phyloP scores from a whole-genome alignment of 2,888 invertebrate species.

The Pelosia muscerda region DNA sequence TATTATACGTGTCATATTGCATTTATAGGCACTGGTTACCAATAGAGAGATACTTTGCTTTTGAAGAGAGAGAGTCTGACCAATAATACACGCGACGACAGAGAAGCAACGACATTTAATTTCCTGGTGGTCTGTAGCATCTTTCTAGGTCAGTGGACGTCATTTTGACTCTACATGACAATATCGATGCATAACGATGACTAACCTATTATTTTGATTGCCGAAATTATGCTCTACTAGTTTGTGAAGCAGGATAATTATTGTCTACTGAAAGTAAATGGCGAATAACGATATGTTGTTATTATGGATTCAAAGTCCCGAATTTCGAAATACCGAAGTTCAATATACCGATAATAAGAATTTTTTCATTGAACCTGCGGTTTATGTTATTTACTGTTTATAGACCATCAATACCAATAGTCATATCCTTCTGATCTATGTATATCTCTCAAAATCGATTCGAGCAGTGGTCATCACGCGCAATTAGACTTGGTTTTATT shows the following conservation, averaged over 20 bases:
- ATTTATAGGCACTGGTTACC: not conserved
- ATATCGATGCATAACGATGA: slow-evolving; percentile 13
- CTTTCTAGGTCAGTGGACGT: slow-evolving; percentile 54
- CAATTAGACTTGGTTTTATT: too few species aligned
- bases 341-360: too few species aligned
- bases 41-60: not conserved
- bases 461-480: too few species aligned
- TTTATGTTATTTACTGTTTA: too few species aligned
- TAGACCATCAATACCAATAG: too few species aligned
- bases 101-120: slow-evolving; percentile 52
- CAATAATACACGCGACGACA: not conserved
- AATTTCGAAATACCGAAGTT: too few species aligned
- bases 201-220: not conserved
- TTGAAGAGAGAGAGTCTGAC: not conserved
- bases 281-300: too few species aligned
- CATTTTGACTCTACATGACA: slow-evolving; percentile 28
- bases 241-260: not conserved
- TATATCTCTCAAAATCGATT: too few species aligned
- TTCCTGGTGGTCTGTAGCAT: slow-evolving; percentile 47
- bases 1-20: not conserved
- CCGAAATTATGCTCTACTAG: slow-evolving; percentile 3
- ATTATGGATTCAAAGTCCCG: too few species aligned
- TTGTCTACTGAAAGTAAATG: not conserved
- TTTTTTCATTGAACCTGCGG: too few species aligned
- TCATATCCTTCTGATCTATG: too few species aligned